Evolutionary conservation across 2,888 invertebrate species (phyloP).

Genomic region (Cecidostiba fungosa): DNA sequence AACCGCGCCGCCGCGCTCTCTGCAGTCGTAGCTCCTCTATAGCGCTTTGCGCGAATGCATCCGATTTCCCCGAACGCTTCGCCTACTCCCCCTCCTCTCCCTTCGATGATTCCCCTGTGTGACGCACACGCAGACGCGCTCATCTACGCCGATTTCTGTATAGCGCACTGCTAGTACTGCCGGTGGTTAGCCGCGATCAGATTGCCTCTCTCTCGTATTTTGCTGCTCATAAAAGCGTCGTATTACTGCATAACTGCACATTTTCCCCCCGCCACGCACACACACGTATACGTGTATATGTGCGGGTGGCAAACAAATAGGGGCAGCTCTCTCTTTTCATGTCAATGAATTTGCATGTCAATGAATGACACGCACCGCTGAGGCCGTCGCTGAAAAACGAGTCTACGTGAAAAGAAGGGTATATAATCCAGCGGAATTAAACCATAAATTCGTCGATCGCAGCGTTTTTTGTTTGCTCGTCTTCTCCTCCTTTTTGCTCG

Average conservation of each 20-base stretch:
- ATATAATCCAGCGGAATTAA: conserved; percentile 31
- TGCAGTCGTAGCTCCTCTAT: conserved; percentile 69
- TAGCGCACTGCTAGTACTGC: conserved; percentile 72
- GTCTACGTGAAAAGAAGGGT: neutral
- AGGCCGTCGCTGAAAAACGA: neutral
- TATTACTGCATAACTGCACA: conserved; percentile 33
- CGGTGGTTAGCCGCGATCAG: conserved; percentile 75
- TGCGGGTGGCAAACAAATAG: neutral
- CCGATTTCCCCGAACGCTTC: conserved; percentile 66
- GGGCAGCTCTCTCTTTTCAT: conserved; percentile 19
- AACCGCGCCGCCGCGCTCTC: conserved; percentile 71
- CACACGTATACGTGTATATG: neutral
- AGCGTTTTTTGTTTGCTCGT: conserved; percentile 37
- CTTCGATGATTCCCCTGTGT: conserved; percentile 34
- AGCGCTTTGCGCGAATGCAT: conserved; percentile 74
- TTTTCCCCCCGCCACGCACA: neutral
- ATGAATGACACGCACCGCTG: conserved; percentile 12
- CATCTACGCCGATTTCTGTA: conserved; percentile 71
- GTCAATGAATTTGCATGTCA: conserved; percentile 47
- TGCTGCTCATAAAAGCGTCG: conserved; percentile 75
- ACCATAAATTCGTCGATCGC: conserved; percentile 41
- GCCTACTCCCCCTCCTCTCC: conserved; percentile 26
- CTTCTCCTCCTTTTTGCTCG: neutral
- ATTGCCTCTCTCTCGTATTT: conserved; percentile 74
- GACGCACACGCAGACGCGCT: conserved; percentile 40